Evolutionary conservation across 2,113 vertebrate species (phyloP), one percentile per base, ranked within the genome.

Genomic region (Anseranas semipalmata): DNA sequence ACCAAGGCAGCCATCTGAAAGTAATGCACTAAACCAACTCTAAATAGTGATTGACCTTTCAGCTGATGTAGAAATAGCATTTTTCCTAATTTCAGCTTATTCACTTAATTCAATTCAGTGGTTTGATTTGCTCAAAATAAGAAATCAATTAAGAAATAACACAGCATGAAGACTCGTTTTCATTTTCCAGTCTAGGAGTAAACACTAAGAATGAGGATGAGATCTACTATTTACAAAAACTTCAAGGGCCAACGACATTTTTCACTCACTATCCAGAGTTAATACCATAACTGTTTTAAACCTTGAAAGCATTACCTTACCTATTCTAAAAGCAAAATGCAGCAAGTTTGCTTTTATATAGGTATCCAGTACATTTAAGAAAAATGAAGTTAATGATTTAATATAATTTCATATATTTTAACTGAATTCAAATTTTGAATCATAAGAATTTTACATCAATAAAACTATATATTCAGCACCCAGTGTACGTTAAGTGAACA

Each of bases 121-220:
- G 79, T 67, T 72, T 87, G 74, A 53, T 87, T 85, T 59, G 28
- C 85, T 59, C 48, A 80, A 93, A 94, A 91, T 68, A 95, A 95
- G 50, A 89, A 89, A 94, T 82, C 77, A 68, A 70, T 89, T 95
- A 91, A 78, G 73, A 89, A 89, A 91, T 46, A 85, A 82, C 58
- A 76, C 0, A 70, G 74, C 58, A 94, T n/a, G 19, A 91, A 89
- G 62, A 71, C 74, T 81, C 86, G 43, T 46, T 81, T 92, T 75
- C 30, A 3, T 84, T 90, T 79, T 86, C 41, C 30, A 37, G 59
- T 41, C 43, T 50, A 71, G 63, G 76, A 81, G 84, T 37, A 95
- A 95, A 75, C 62, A 83, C 35, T 68, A 80, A 70, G 33, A 39
- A 35, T 45, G 39, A 78, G 33, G 24, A 91, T 73, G 58, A 89